phyloP scores from a whole-genome alignment of 2,113 vertebrate genomes.

The Apodemus sylvaticus region DNA sequence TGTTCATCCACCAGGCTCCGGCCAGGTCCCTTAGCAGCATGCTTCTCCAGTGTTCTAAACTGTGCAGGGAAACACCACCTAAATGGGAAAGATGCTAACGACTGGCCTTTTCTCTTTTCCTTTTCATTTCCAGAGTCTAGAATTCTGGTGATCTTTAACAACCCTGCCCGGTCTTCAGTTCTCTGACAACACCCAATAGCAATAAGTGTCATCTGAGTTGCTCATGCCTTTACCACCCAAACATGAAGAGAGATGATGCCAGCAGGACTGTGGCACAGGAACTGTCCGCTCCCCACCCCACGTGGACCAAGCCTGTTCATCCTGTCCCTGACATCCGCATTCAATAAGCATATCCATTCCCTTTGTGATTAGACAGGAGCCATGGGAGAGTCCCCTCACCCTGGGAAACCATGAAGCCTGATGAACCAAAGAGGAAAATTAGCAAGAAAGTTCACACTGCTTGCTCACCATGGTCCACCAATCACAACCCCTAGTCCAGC shows the following conservation, averaged over 20 bases:
- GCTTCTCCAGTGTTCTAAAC: not conserved
- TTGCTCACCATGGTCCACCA: not conserved
- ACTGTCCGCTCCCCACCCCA: not conserved
- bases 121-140: not conserved
- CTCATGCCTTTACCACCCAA: not conserved
- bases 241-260: not conserved
- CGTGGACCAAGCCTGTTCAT: not conserved
- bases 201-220: not conserved
- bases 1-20: not conserved
- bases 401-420: not conserved
- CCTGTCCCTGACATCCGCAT: not conserved
- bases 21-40: not conserved
- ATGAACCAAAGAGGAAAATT: not conserved
- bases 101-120: not conserved
- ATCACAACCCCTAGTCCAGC: no score
- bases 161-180: not conserved
- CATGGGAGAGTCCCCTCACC: not conserved
- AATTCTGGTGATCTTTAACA: not conserved
- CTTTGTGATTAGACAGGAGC: not conserved
- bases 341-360: not conserved
- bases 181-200: not conserved
- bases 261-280: not conserved
- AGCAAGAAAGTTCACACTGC: not conserved
- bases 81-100: not conserved
- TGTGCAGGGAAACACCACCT: not conserved